A percentile compares a stretch with the other conserved stretches of the same genome.
Conservation (phyloP, 1,140 invertebrate species). For the Solen grandis region DNA sequence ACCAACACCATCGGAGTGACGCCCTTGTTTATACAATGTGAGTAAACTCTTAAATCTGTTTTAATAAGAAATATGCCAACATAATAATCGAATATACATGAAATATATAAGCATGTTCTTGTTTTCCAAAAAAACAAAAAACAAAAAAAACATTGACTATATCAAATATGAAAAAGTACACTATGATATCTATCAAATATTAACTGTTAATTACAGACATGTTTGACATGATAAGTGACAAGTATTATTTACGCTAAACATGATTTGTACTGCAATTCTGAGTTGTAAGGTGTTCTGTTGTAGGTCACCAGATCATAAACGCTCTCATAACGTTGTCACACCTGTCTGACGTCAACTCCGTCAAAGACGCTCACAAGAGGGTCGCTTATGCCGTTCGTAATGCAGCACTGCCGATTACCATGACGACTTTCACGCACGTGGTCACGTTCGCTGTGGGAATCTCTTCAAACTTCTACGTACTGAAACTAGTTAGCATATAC, state of each 20-base stretch:
- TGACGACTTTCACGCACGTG: constrained; percentile 8
- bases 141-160: too few relatives aligned
- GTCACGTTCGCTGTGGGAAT: constrained; percentile 24
- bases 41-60: background rate
- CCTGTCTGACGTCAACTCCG: background rate
- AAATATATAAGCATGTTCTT: background rate
- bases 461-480: constrained; percentile 8
- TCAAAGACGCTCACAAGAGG: constrained; percentile 16
- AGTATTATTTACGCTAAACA: too few relatives aligned
- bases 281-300: background rate
- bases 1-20: constrained; percentile 30
- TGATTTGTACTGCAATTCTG: too few relatives aligned
- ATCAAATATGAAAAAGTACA: too few relatives aligned
- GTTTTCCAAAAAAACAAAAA: background rate
- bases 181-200: too few relatives aligned
- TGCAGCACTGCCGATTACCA: background rate
- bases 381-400: background rate
- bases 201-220: too few relatives aligned
- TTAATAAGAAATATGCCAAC: background rate
- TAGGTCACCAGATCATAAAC: constrained; percentile 35
- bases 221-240: too few relatives aligned
- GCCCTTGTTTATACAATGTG: constrained; percentile 17
- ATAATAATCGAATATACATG: background rate
- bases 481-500: constrained; percentile 16
- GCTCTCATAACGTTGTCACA: constrained; percentile 14